Base-by-base conservation (phyloP, 1,140 invertebrate species). In the Drosophila nigrodunni region DNA sequence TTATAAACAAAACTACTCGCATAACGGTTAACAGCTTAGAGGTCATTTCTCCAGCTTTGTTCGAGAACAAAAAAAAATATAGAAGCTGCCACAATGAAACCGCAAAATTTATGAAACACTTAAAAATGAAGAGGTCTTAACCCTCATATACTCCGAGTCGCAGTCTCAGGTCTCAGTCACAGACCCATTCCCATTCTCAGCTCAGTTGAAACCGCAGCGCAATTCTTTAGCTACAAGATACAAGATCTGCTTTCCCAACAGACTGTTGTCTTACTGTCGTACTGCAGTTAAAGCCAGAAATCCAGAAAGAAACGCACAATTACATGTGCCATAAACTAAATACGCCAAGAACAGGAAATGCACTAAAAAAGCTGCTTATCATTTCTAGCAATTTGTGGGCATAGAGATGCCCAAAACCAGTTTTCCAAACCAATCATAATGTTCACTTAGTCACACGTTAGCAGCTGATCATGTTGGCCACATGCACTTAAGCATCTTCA, bases 81-180 rank as follows among this genome's bases (percentile, higher is more conserved):
- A 21, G 2, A 41, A 59, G 54, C n/a, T 9, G 46, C 57, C 44
- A 65, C 64, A 74, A 55, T 77, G 71, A 77, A 77, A 77, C 75
- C 75, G 65, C 75, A 77, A 68, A 72, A 74, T 74, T 74, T 69
- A 74, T 74, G 69, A 77, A 77, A 73, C 50, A 68, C 69, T 77
- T 57, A 58, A 46, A 77, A 74, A 61, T 43, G 71, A 62, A 69
- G 59, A 74, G 75, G 52, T 69, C 64, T 69, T 54, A 62, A 68
- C 57, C 55, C 74, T 54, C 59, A 57, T 39, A 34, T 34, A 46
- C 37, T 69, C 34, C 30, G n/a, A 39, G 43, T 10, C 10, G 15
- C 64, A 57, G 55, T 46, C 39, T 15, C 50, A 21, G 18, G 18
- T 30, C 35, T 21, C 61, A 34, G 35, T 54, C 30, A 25, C 35